A percentile compares a stretch with the other conserved stretches of the same genome.
These are phyloP conservation scores for Synodontis membranacea DNA, from an alignment of 2,113 vertebrate genomes.

Conservation along the genomic window DNA sequence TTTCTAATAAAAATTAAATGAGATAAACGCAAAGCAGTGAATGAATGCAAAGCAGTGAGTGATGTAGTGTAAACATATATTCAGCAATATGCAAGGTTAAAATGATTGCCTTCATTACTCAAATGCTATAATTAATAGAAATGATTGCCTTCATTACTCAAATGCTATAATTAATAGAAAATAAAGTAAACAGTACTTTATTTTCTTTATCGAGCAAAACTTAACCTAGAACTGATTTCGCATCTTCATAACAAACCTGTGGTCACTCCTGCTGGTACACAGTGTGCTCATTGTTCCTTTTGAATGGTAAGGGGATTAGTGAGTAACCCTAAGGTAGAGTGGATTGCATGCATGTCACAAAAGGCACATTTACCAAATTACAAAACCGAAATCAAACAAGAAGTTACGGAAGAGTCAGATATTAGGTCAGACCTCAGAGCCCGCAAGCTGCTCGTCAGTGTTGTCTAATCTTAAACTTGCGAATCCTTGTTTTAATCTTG, in stretches of 20 bases:
- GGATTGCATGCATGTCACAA: too few relatives aligned
- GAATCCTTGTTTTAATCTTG: slow-evolving; percentile 3
- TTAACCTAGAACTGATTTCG: neutral
- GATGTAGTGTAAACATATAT: neutral
- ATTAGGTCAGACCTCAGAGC: neutral
- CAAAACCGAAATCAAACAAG: neutral
- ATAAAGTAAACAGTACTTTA: neutral
- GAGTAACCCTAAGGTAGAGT: neutral
- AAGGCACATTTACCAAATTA: neutral
- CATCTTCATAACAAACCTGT: neutral
- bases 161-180: neutral
- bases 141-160: neutral
- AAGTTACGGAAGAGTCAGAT: neutral
- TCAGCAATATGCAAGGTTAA: neutral
- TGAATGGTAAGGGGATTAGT: neutral
- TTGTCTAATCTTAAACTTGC: neutral
- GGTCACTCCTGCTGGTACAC: neutral
- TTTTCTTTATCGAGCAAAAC: neutral
- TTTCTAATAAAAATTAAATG: neutral
- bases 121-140: neutral
- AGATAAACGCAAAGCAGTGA: neutral
- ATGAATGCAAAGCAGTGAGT: neutral
- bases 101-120: neutral
- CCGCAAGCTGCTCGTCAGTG: neutral
- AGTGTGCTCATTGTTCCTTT: neutral